These are phyloP conservation scores for Chrysochloris asiatica DNA, from an alignment of 2,113 vertebrate genomes.

Conservation along the genomic window DNA sequence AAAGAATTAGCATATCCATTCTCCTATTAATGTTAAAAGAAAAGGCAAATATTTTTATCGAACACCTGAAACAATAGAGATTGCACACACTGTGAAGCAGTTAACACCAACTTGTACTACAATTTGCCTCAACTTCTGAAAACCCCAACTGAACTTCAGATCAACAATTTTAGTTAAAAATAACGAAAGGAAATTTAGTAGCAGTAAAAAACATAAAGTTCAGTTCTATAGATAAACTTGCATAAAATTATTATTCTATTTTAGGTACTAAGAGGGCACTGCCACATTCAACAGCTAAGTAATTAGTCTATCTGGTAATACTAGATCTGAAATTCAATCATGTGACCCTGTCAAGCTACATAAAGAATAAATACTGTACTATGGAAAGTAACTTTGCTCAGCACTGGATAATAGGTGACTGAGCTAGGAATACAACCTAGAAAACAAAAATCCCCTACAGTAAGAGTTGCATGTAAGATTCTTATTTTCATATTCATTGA, in stretches of 20 bases:
- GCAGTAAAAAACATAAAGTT: not conserved
- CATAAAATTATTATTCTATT: not conserved
- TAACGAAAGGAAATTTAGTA: not conserved
- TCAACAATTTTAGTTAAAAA: conserved; percentile 33
- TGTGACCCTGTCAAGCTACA: not conserved
- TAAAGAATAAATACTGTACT: not conserved
- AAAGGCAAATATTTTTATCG: too few species aligned
- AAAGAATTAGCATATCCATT: too few species aligned
- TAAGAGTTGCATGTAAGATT: not conserved
- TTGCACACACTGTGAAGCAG: not conserved
- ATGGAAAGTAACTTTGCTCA: not conserved
- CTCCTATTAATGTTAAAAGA: too few species aligned
- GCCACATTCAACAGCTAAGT: not conserved
- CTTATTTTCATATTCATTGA: not conserved
- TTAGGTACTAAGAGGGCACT: not conserved
- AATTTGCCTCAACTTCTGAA: not conserved
- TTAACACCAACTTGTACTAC: not conserved
- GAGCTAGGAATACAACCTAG: not conserved
- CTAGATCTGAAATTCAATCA: not conserved
- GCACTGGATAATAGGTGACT: not conserved
- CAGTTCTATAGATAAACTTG: not conserved
- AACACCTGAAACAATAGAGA: not conserved
- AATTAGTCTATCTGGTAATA: not conserved
- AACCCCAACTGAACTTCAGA: not conserved
- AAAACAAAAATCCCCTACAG: too few species aligned